Percentiles rank a stretch among this genome's conserved stretches.
These are phyloP conservation scores for Tenodera sinensis DNA, from an alignment of 2,888 invertebrate species.

Conservation along the genomic window DNA sequence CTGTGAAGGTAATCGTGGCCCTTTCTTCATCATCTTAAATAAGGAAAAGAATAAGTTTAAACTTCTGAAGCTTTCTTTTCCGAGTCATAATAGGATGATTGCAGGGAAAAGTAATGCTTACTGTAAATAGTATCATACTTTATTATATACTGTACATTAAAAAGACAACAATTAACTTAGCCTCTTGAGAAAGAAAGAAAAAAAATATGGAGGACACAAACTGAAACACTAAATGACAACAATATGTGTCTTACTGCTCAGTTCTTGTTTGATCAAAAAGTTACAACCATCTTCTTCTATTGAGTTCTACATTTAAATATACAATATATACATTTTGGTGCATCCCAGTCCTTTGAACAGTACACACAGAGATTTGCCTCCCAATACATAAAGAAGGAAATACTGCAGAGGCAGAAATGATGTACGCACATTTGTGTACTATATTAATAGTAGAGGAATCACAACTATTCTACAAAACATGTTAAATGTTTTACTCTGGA, in stretches of 20 bases:
- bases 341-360: constrained; percentile 12
- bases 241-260: background rate
- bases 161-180: constrained; percentile 28
- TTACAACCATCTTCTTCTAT: background rate
- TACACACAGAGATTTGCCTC: constrained; percentile 10
- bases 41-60: no score
- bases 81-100: background rate
- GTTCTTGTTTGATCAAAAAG: constrained; percentile 3
- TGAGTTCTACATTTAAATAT: constrained; percentile 10
- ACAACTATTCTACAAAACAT: background rate
- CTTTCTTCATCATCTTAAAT: no score
- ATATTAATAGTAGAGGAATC: background rate
- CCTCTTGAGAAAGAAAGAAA: constrained; percentile 19
- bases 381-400: constrained; percentile 10
- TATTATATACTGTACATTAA: constrained; percentile 29
- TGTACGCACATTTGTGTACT: constrained; percentile 1
- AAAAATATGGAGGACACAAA: background rate
- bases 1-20: no score
- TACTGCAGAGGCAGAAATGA: constrained; percentile 7
- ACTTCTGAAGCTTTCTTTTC: background rate
- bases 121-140: constrained; percentile 26
- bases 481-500: background rate
- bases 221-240: background rate
- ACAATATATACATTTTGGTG: constrained; percentile 13
- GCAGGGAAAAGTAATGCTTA: background rate